Evolutionary conservation across 1,140 invertebrate species (phyloP), one percentile per base, ranked within the genome.

Genomic region (Chlorops oryzae): DNA sequence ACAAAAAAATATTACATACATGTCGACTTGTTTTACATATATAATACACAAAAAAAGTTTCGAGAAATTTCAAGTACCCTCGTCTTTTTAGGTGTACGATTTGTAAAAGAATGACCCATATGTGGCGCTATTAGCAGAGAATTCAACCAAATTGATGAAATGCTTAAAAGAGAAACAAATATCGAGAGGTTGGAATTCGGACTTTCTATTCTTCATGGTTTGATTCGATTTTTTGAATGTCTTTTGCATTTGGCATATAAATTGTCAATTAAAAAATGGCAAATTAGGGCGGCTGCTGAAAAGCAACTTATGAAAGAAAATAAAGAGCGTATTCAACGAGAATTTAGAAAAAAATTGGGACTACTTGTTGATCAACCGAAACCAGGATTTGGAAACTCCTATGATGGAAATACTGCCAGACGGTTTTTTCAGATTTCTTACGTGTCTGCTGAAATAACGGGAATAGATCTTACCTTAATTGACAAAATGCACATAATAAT

Each of bases 371-470:
- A n/a, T n/a, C n/a, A n/a, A n/a, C n/a, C n/a, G n/a, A n/a, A n/a
- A n/a, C n/a, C n/a, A n/a, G n/a, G 70, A 73, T 54, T 48, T 54
- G 70, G 68, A 5, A 64, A 25, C 35, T 52, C 62, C 9, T 73
- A 73, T 52, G 63, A 72, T 52, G 66, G 72, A n/a, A n/a, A n/a
- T n/a, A n/a, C n/a, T n/a, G n/a, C 57, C 32, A 52, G 66, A 28
- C 54, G 62, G 21, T 68, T 70, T 62, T 69, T 72, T 55, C 32
- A 50, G 35, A 60, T 67, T 47, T 10, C 59, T 24, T 39, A 55
- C 18, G 28, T 57, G 17, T 32, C 28, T 9, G 28, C 28, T 9
- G 28, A 32, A 32, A 32, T 32, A 9, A 32, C 28, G 7, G 7
- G n/a, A 32, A 32, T 32, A 9, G 28, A 32, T 32, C n/a, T 32